phyloP scores from a whole-genome alignment of 1,140 invertebrate genomes.

The Acromyrmex heyeri region DNA sequence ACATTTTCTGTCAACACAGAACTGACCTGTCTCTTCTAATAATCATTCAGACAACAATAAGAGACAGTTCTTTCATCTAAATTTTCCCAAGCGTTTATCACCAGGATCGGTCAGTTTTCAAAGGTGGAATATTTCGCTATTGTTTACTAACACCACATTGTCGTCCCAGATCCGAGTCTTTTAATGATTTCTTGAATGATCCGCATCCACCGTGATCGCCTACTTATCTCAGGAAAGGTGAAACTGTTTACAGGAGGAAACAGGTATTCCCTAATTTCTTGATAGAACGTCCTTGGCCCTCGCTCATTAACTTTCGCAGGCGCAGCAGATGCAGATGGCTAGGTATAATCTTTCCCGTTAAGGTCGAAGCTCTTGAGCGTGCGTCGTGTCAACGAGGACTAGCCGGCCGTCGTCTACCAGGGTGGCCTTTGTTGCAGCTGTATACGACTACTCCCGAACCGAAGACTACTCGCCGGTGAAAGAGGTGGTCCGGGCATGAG shows the following conservation, averaged over 20 bases:
- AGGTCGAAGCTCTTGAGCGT: slow-evolving; percentile 78
- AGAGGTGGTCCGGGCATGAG: slow-evolving; percentile 69
- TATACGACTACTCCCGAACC: slow-evolving; percentile 72
- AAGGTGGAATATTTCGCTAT: background rate
- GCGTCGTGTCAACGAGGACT: slow-evolving; percentile 83
- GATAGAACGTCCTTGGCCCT: background rate
- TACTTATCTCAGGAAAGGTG: slow-evolving; percentile 10
- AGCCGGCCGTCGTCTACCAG: slow-evolving; percentile 74
- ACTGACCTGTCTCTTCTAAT: slow-evolving; percentile 6
- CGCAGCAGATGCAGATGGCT: slow-evolving; percentile 22
- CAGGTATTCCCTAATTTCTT: background rate
- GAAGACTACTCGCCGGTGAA: slow-evolving; percentile 41
- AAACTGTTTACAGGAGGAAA: background rate
- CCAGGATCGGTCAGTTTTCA: background rate
- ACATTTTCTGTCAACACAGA: slow-evolving; percentile 20
- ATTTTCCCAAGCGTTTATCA: slow-evolving; percentile 3
- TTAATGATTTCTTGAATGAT: background rate
- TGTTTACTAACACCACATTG: background rate
- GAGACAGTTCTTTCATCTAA: background rate
- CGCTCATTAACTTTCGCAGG: slow-evolving; percentile 30
- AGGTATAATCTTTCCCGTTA: slow-evolving; percentile 47
- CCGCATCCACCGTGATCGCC: slow-evolving; percentile 2
- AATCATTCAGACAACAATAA: slow-evolving; percentile 12
- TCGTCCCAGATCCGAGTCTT: background rate
- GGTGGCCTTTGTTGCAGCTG: slow-evolving; percentile 76